Percentiles rank a stretch among this genome's conserved stretches.
Conservation (phyloP, 2,888 invertebrate genomes). For the Ectemnius continuus region DNA sequence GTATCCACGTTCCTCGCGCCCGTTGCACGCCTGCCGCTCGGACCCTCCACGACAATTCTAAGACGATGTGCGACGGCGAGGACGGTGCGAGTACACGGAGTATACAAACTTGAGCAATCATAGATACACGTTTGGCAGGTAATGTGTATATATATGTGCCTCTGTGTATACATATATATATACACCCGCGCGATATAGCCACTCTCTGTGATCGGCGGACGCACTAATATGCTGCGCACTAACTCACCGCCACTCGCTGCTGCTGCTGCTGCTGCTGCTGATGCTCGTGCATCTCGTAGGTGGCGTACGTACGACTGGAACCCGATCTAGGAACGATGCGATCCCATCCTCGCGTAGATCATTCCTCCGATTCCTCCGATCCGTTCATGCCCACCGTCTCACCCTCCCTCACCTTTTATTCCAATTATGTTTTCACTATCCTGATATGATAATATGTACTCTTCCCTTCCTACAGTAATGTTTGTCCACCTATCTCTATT, state of each 20-base stretch:
- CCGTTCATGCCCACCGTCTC: too few relatives aligned
- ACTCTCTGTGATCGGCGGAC: slow-evolving; percentile 55
- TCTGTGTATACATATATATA: not conserved
- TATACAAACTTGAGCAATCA: slow-evolving; percentile 64
- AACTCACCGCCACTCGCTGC: slow-evolving; percentile 32
- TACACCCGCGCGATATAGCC: slow-evolving; percentile 7
- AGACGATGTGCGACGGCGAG: slow-evolving; percentile 46
- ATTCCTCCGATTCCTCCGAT: too few relatives aligned
- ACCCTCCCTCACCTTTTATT: too few relatives aligned
- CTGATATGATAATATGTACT: too few relatives aligned
- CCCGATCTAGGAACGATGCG: too few relatives aligned
- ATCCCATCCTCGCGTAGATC: too few relatives aligned
- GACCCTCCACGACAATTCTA: slow-evolving; percentile 39
- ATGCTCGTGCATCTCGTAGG: slow-evolving; percentile 37
- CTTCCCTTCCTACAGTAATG: too few relatives aligned
- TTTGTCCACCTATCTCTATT: too few relatives aligned
- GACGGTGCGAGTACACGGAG: slow-evolving; percentile 56
- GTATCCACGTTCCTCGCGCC: slow-evolving; percentile 26
- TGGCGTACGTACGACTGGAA: slow-evolving; percentile 36
- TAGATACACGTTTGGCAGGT: slow-evolving; percentile 64
- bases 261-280: slow-evolving; percentile 14
- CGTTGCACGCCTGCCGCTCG: slow-evolving; percentile 18
- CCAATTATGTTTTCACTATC: too few relatives aligned
- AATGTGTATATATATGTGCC: slow-evolving; percentile 37
- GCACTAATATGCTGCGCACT: slow-evolving; percentile 50